A percentile compares a stretch with the other conserved stretches of the same genome.
phyloP scores from a whole-genome alignment of 2,797 vertebrate species.

The Cossypha caffra region DNA sequence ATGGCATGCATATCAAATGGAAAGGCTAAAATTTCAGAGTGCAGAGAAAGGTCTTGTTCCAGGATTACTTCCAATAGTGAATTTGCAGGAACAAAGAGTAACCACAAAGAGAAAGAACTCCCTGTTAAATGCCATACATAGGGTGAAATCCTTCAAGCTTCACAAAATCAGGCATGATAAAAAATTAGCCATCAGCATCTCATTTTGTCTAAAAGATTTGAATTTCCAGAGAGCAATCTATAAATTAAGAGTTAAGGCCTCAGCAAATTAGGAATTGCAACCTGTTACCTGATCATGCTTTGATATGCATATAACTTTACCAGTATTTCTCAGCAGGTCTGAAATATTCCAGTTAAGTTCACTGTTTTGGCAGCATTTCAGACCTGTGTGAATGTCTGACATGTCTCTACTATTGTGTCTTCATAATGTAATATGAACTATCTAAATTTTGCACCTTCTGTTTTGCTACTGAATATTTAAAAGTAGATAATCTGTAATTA shows the following conservation, averaged over 20 bases:
- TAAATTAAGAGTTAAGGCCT: neutral
- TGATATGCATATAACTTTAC: neutral
- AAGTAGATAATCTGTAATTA: neutral
- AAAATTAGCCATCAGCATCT: neutral
- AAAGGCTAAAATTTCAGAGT: neutral
- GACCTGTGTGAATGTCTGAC: neutral
- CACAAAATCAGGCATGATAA: neutral
- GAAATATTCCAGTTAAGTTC: neutral
- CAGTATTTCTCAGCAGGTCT: neutral
- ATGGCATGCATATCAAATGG: neutral
- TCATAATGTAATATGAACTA: neutral
- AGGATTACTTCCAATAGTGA: neutral
- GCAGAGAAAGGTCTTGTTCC: neutral
- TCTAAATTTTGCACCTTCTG: neutral
- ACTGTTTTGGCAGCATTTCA: neutral
- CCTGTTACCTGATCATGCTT: neutral
- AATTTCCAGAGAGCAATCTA: neutral
- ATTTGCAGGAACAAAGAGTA: neutral
- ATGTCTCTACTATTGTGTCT: neutral
- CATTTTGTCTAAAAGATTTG: neutral
- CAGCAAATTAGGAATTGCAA: neutral
- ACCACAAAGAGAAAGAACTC: neutral
- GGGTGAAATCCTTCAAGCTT: neutral
- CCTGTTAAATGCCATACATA: neutral
- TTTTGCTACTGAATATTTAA: neutral